Evolutionary conservation across 92 coral and sea anemone genomes (phyloP).

Genomic region (Actinernus sp.): DNA sequence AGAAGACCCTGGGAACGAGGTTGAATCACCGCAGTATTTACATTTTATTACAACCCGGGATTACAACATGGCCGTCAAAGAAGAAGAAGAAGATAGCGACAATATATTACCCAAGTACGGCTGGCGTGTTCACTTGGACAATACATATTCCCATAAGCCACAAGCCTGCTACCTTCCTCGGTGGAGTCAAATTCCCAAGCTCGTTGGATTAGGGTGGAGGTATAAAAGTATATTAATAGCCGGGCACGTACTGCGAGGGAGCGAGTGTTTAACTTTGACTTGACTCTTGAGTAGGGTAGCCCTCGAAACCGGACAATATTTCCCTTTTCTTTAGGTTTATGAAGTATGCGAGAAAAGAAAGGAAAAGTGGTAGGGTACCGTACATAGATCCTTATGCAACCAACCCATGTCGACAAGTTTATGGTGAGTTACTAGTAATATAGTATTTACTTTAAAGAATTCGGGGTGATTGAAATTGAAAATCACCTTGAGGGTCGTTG

Average conservation of each 20-base stretch:
- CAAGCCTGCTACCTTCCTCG: conserved; percentile 95
- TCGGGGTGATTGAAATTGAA: no score
- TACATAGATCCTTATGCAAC: conserved; percentile 93
- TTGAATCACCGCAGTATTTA: no score
- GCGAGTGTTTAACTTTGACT: not conserved
- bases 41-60: no score
- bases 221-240: conserved; percentile 17
- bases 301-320: no score
- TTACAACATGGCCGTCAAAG: conserved; percentile 77
- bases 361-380: conserved; percentile 93
- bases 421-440: conserved; percentile 92
- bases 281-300: not conserved
- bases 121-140: conserved; percentile 96
- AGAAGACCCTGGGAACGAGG: no score
- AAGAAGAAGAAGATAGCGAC: conserved; percentile 53
- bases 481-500: no score
- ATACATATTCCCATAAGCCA: conserved; percentile 88
- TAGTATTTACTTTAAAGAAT: no score
- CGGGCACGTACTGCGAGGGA: no score
- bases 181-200: conserved; percentile 96
- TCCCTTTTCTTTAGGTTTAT: conserved; percentile 75
- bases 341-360: conserved; percentile 95
- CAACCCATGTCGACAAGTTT: conserved; percentile 98
- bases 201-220: conserved; percentile 98
- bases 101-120: conserved; percentile 91